Evolutionary conservation across 2,888 invertebrate genomes (phyloP).

Genomic region (Drosophila mimica): DNA sequence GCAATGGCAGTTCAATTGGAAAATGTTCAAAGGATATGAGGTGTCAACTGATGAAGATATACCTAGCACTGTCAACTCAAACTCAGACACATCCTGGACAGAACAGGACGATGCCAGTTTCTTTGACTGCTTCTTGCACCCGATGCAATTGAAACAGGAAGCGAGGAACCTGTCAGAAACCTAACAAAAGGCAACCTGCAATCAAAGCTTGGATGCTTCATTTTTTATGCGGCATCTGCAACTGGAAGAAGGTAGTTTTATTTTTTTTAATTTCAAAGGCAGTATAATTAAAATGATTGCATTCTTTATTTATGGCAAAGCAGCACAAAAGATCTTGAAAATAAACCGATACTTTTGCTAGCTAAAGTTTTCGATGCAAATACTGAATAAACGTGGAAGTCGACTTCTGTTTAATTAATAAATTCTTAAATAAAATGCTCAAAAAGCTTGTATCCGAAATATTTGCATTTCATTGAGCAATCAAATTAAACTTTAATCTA

Average conservation of each 20-base stretch:
- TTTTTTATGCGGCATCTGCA: neutral
- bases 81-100: constrained; percentile 4
- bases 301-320: neutral
- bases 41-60: constrained; percentile 70
- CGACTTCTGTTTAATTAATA: neutral
- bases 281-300: constrained; percentile 11
- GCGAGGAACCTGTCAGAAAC: constrained; percentile 7
- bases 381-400: neutral
- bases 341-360: neutral
- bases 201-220: constrained; percentile 10
- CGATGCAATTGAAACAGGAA: constrained; percentile 24
- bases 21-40: constrained; percentile 76
- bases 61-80: constrained; percentile 31
- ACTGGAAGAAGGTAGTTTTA: neutral
- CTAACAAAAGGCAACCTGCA: constrained; percentile 12
- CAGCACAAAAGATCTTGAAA: neutral
- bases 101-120: constrained; percentile 19
- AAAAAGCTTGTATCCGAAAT: neutral
- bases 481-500: neutral
- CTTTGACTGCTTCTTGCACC: constrained; percentile 15
- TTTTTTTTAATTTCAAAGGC: neutral
- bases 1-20: constrained; percentile 67
- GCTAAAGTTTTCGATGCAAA: neutral
- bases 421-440: neutral
- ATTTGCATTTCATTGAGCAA: neutral